Evolutionary conservation across 1,140 invertebrate genomes (phyloP).

Genomic region (Maniola jurtina): DNA sequence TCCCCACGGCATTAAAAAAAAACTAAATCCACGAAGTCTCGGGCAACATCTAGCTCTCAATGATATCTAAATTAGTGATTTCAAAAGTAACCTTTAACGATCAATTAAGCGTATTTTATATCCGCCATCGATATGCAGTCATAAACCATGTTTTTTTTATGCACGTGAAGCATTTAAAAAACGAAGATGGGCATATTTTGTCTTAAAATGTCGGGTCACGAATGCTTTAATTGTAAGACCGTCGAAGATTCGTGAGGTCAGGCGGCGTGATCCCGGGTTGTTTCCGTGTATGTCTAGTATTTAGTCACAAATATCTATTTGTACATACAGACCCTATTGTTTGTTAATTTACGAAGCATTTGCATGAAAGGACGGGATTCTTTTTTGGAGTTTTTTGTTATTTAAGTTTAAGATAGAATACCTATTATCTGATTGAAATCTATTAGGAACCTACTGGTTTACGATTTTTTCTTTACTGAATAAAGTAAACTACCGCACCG

Average conservation of each 20-base stretch:
- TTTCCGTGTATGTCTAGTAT: background rate
- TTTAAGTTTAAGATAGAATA: too few relatives aligned
- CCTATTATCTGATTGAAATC: too few relatives aligned
- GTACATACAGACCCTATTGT: background rate
- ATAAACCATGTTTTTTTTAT: background rate
- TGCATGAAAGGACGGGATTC: too few relatives aligned
- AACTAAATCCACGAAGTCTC: too few relatives aligned
- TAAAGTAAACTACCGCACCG: too few relatives aligned
- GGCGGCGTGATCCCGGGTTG: background rate
- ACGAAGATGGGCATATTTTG: background rate
- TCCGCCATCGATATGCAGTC: conserved; percentile 2
- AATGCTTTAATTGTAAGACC: conserved; percentile 7
- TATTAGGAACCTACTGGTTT: too few relatives aligned
- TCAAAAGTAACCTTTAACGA: background rate
- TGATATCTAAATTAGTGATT: too few relatives aligned
- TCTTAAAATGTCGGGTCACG: background rate
- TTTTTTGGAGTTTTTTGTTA: too few relatives aligned
- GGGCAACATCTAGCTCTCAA: too few relatives aligned
- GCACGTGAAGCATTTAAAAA: background rate
- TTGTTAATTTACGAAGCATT: background rate
- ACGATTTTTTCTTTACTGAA: too few relatives aligned
- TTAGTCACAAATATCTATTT: background rate
- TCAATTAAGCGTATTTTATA: background rate
- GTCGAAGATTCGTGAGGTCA: conserved; percentile 3
- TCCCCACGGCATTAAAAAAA: too few relatives aligned